Evolutionary conservation across 30 jellyfish, hydroid and myxozoan genomes (phyloP).

Genomic region (Cassiopea xamachana): DNA sequence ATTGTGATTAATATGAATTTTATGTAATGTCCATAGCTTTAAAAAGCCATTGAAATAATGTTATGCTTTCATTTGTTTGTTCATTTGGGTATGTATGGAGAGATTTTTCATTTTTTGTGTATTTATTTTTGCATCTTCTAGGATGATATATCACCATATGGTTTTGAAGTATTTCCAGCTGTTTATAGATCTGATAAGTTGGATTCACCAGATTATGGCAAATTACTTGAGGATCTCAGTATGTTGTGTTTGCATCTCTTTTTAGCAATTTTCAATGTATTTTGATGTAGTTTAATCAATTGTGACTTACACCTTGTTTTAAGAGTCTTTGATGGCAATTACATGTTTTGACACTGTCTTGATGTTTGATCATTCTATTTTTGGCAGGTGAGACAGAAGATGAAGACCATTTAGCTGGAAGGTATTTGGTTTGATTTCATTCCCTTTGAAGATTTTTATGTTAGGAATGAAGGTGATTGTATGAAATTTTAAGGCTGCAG

Average conservation of each 20-base stretch:
- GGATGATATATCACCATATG: constrained; percentile 25
- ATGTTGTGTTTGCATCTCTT: constrained; percentile 8
- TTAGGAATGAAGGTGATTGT: no score
- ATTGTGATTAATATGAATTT: no score
- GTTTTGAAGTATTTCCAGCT: constrained; percentile 77
- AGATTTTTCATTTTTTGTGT: not conserved
- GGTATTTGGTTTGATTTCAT: constrained; percentile 19
- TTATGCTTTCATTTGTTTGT: not conserved
- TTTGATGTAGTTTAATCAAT: not conserved
- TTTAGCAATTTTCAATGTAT: not conserved
- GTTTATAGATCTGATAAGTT: constrained; percentile 77
- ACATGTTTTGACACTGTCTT: not conserved
- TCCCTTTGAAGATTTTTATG: not conserved
- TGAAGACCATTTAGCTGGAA: constrained; percentile 84
- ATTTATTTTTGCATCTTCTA: not conserved
- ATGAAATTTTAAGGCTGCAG: no score
- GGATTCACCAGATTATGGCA: constrained; percentile 83
- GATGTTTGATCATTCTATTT: not conserved
- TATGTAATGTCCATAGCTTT: no score
- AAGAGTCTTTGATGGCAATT: not conserved
- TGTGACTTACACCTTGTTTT: not conserved
- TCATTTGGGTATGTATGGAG: not conserved
- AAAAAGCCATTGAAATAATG: no score
- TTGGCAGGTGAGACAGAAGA: constrained; percentile 64
- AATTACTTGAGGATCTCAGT: constrained; percentile 72